Conservation (phyloP, 2,797 vertebrate species). For the Neomorphus geoffroyi region DNA sequence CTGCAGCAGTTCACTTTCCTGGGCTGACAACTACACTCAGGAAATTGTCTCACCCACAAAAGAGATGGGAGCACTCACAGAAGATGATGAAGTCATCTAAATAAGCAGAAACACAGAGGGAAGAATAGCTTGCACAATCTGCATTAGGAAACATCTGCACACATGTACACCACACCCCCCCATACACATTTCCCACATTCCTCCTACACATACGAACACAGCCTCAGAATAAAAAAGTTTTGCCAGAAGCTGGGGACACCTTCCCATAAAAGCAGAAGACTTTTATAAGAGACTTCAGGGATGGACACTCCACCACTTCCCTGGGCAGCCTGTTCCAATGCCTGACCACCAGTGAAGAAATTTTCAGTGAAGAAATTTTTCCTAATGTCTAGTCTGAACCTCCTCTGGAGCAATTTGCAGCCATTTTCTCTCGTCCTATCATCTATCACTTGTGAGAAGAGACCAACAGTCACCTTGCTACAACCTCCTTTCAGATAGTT, state of each 20-base stretch:
- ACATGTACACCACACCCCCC: too few relatives aligned
- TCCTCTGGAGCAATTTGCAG: too few relatives aligned
- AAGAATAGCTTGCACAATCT: neutral
- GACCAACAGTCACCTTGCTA: too few relatives aligned
- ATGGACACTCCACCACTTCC: too few relatives aligned
- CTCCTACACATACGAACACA: neutral
- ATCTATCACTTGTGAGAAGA: too few relatives aligned
- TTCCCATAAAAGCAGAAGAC: neutral
- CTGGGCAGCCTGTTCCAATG: too few relatives aligned
- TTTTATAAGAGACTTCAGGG: neutral
- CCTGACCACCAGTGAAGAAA: too few relatives aligned
- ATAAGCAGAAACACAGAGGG: neutral
- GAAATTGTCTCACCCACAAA: neutral
- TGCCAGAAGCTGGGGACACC: neutral
- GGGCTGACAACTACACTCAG: neutral
- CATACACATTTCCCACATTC: neutral
- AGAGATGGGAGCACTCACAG: neutral
- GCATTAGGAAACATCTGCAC: neutral
- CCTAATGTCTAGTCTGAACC: too few relatives aligned
- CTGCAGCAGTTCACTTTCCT: neutral
- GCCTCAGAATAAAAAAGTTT: neutral
- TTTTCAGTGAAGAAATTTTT: too few relatives aligned
- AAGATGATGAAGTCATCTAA: neutral
- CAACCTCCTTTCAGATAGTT: too few relatives aligned
- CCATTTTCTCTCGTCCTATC: too few relatives aligned